phyloP scores from a whole-genome alignment of 2,888 invertebrate genomes.

The Sinohyriopsis cumingii region DNA sequence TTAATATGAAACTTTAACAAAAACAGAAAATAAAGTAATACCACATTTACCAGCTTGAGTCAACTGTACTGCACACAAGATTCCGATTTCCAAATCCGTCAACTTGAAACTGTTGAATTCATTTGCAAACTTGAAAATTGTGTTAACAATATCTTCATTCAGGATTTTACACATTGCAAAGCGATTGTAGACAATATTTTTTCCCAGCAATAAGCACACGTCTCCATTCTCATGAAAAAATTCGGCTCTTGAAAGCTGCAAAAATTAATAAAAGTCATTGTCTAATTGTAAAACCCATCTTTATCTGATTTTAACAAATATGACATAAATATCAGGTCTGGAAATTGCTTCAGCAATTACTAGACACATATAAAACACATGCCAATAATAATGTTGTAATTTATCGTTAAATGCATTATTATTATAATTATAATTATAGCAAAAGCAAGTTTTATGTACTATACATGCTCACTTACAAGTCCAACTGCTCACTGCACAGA shows the following conservation, averaged over 20 bases:
- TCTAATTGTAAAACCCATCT: background rate
- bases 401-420: too few relatives aligned
- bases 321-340: background rate
- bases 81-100: constrained; percentile 50
- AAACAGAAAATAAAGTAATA: too few relatives aligned
- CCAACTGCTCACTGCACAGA: too few relatives aligned
- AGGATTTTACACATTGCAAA: constrained; percentile 60
- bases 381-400: too few relatives aligned
- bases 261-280: constrained; percentile 3
- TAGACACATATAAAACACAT: too few relatives aligned
- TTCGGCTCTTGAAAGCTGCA: constrained; percentile 53
- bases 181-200: constrained; percentile 50
- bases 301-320: background rate
- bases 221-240: constrained; percentile 51
- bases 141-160: constrained; percentile 45
- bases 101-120: constrained; percentile 54
- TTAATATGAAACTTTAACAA: too few relatives aligned
- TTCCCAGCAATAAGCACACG: constrained; percentile 48
- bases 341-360: background rate
- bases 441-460: too few relatives aligned
- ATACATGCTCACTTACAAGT: too few relatives aligned
- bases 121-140: constrained; percentile 52
- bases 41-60: constrained; percentile 7
- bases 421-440: too few relatives aligned
- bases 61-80: constrained; percentile 57